phyloP scores from a whole-genome alignment of 2,797 vertebrate species.

The Podargus strigoides region DNA sequence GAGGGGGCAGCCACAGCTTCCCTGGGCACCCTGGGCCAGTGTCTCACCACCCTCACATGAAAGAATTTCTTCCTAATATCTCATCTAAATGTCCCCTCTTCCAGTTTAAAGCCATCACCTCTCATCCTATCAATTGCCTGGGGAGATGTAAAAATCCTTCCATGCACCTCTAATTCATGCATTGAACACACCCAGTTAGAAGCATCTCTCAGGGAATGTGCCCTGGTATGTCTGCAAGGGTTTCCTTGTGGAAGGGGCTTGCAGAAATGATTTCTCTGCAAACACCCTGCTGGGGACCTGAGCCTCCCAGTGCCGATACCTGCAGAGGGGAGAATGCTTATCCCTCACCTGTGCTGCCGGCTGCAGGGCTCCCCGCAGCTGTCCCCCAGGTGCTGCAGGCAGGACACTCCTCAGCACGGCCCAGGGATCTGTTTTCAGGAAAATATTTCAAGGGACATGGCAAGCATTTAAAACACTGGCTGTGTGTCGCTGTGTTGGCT shows the following conservation, averaged over 20 bases:
- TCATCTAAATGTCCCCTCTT: no score
- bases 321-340: background rate
- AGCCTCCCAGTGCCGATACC: background rate
- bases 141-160: background rate
- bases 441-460: background rate
- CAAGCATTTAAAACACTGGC: background rate
- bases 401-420: background rate
- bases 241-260: background rate
- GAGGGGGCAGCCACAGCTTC: no score
- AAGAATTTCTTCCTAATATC: no score
- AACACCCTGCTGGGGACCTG: background rate
- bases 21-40: no score
- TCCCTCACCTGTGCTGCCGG: background rate
- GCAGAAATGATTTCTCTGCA: background rate
- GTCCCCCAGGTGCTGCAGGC: background rate
- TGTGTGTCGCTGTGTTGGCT: background rate
- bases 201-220: background rate
- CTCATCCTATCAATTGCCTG: no score
- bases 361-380: background rate
- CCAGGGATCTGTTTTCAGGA: background rate
- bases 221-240: fast-evolving
- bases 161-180: fast-evolving
- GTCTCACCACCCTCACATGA: no score
- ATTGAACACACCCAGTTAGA: background rate
- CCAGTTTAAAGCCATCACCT: no score